phyloP scores from a whole-genome alignment of 1,140 invertebrate genomes.

The Acromyrmex echinatior region DNA sequence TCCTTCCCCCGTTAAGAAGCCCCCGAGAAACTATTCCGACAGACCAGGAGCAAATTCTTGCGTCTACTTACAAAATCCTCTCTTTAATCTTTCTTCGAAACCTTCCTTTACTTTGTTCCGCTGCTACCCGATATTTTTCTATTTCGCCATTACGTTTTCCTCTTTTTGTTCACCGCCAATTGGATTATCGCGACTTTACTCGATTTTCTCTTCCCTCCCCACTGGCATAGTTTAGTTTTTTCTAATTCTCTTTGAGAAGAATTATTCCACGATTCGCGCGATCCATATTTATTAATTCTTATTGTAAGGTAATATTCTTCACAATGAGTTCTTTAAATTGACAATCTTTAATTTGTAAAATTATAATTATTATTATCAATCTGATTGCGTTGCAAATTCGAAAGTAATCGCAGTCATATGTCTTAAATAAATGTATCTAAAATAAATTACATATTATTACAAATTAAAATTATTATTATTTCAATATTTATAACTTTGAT shows the following conservation, averaged over 20 bases:
- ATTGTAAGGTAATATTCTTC: too few relatives aligned
- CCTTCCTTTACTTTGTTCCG: constrained; percentile 40
- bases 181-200: constrained; percentile 54
- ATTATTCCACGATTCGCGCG: constrained; percentile 9
- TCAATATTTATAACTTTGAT: too few relatives aligned
- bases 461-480: too few relatives aligned
- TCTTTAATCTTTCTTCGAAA: constrained; percentile 70
- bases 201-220: not conserved
- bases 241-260: not conserved
- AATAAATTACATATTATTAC: too few relatives aligned
- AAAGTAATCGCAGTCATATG: too few relatives aligned
- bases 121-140: constrained; percentile 60
- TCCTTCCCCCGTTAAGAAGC: constrained; percentile 4
- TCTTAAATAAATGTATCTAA: too few relatives aligned
- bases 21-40: not conserved
- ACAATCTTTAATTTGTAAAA: too few relatives aligned
- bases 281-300: not conserved
- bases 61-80: constrained; percentile 64
- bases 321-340: too few relatives aligned
- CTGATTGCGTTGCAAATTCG: too few relatives aligned
- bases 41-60: constrained; percentile 62
- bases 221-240: constrained; percentile 2
- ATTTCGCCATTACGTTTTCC: constrained; percentile 50
- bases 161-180: constrained; percentile 36
- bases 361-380: too few relatives aligned